Evolutionary conservation across 2,888 invertebrate genomes (phyloP).

Genomic region (Troides helena): DNA sequence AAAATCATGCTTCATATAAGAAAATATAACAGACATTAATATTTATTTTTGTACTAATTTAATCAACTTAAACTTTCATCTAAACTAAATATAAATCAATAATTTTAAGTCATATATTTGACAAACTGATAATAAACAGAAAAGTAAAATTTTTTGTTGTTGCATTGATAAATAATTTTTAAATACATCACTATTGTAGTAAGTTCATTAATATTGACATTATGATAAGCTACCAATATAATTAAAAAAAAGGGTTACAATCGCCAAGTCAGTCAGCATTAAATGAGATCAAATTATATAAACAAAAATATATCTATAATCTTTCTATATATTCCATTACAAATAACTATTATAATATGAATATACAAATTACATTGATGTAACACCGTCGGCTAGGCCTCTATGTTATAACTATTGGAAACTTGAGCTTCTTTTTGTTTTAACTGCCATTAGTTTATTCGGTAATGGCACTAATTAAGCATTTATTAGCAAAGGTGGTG

Average conservation of each 20-base stretch:
- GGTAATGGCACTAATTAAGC: constrained; percentile 31
- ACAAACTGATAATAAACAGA: constrained; percentile 50
- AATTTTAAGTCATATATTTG: constrained; percentile 39
- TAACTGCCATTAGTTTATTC: constrained; percentile 35
- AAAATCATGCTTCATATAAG: constrained; percentile 36
- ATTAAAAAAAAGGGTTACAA: constrained; percentile 30
- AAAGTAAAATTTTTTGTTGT: constrained; percentile 34
- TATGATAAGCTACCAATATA: constrained; percentile 33
- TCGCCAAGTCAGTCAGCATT: constrained; percentile 53
- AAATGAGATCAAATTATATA: constrained; percentile 67
- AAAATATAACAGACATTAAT: constrained; percentile 37
- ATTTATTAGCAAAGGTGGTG: constrained; percentile 17
- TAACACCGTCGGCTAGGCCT: constrained; percentile 46
- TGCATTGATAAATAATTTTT: constrained; percentile 40
- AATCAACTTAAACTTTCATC: constrained; percentile 57
- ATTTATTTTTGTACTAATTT: constrained; percentile 68
- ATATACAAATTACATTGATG: constrained; percentile 31
- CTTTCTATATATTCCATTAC: constrained; percentile 31
- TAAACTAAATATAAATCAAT: constrained; percentile 43
- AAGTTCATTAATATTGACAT: constrained; percentile 30
- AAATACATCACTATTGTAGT: constrained; percentile 33
- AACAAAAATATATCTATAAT: constrained; percentile 38
- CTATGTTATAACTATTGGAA: constrained; percentile 38
- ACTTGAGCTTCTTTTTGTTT: constrained; percentile 41
- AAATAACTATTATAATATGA: constrained; percentile 31